These are phyloP conservation scores for Thinocorus orbignyianus DNA, from an alignment of 2,113 vertebrate species.

Conservation along the genomic window DNA sequence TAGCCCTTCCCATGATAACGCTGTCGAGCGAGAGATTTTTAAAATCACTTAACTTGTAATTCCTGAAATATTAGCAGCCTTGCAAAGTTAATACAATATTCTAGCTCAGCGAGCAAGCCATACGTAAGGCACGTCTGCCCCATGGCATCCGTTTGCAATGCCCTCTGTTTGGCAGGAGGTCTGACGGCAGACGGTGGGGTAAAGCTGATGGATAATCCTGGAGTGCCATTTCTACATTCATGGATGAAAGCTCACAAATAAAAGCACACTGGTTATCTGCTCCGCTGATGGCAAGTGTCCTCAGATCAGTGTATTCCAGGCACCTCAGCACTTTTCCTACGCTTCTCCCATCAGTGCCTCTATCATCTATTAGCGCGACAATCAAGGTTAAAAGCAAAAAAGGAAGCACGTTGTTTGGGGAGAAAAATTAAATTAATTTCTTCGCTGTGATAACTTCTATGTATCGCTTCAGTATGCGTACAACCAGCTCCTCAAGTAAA, in stretches of 20 bases:
- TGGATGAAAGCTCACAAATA: conserved; percentile 59
- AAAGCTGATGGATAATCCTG: conserved; percentile 38
- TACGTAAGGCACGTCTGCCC: conserved; percentile 35
- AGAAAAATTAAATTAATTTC: conserved; percentile 60
- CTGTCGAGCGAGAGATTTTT: conserved; percentile 16
- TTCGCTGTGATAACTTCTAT: not conserved
- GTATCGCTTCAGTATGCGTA: not conserved
- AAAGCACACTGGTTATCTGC: conserved; percentile 65
- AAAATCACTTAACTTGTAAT: conserved; percentile 64
- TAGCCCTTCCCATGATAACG: conserved; percentile 39
- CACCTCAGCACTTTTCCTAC: conserved; percentile 52
- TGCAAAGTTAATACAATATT: conserved; percentile 64
- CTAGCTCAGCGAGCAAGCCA: conserved; percentile 54
- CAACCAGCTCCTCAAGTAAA: not conserved
- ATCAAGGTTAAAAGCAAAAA: conserved; percentile 62
- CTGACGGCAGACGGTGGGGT: conserved; percentile 29
- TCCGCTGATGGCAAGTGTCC: not conserved
- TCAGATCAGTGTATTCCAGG: conserved; percentile 26
- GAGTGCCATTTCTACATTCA: conserved; percentile 54
- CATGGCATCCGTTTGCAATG: conserved; percentile 40
- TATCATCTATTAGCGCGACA: not conserved
- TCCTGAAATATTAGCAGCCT: conserved; percentile 62
- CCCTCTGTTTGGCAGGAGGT: conserved; percentile 49
- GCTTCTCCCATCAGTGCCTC: conserved; percentile 20
- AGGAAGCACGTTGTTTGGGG: not conserved